A percentile compares a stretch with the other conserved stretches of the same genome.
phyloP scores from a whole-genome alignment of 2,113 vertebrate genomes.

The Dolichallabes microphthalmus region DNA sequence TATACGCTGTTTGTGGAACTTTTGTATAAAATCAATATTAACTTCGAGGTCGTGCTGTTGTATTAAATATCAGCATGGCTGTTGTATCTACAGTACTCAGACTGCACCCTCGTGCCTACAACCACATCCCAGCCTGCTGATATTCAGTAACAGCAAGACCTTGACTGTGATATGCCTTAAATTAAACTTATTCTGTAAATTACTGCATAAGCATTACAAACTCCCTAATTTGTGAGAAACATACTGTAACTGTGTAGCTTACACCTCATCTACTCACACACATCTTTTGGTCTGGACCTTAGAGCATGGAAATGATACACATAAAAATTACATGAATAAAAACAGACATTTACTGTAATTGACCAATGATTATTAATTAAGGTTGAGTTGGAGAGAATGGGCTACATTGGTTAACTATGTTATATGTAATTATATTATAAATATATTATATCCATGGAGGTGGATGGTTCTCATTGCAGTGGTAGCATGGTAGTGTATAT shows the following conservation, averaged over 20 bases:
- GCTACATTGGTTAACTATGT: background rate
- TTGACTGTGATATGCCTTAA: no score
- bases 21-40: no score
- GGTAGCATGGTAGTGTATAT: background rate
- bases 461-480: background rate
- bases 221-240: background rate
- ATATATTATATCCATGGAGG: background rate
- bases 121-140: no score
- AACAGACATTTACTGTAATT: background rate
- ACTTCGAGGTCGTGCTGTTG: no score
- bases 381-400: background rate
- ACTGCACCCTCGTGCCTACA: no score
- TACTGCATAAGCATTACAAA: background rate
- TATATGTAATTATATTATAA: no score
- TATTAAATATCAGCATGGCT: no score
- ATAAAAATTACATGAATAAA: background rate
- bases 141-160: no score
- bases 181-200: background rate
- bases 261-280: no score
- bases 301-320: background rate
- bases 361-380: background rate
- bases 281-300: background rate
- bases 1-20: no score
- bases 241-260: background rate
- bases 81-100: no score